phyloP scores from a whole-genome alignment of 2,113 vertebrate genomes.

The Nannospalax galili region DNA sequence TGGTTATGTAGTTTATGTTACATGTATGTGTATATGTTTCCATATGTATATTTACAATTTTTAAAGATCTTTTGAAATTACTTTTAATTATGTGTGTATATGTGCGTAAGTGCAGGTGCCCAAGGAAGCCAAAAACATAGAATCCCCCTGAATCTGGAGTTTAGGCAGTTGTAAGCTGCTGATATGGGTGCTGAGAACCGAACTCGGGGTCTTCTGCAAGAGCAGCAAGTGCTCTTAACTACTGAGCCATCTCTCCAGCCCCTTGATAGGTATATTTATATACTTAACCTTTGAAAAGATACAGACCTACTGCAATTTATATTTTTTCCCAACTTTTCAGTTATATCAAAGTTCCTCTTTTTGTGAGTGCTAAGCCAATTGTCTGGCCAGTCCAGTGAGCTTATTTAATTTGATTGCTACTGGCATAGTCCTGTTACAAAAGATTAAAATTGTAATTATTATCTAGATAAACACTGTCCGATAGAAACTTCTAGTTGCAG shows the following conservation, averaged over 20 bases:
- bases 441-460: too few species aligned
- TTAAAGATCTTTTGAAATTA: background rate
- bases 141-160: background rate
- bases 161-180: background rate
- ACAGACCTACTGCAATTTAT: background rate
- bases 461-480: accelerated
- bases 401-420: background rate
- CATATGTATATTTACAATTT: background rate
- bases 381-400: background rate
- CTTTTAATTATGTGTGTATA: background rate
- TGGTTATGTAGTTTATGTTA: background rate
- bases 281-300: background rate
- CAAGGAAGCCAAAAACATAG: too few species aligned
- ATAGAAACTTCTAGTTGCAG: background rate
- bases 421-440: background rate
- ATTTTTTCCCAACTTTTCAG: background rate
- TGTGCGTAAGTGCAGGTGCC: background rate
- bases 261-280: background rate
- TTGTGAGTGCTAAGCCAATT: background rate
- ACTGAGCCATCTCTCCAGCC: background rate
- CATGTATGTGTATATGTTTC: background rate
- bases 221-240: too few species aligned
- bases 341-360: background rate
- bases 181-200: background rate
- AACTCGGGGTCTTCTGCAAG: too few species aligned